These are phyloP conservation scores for Penaeus vannamei DNA, from an alignment of 1,140 invertebrate genomes.

Conservation along the genomic window DNA sequence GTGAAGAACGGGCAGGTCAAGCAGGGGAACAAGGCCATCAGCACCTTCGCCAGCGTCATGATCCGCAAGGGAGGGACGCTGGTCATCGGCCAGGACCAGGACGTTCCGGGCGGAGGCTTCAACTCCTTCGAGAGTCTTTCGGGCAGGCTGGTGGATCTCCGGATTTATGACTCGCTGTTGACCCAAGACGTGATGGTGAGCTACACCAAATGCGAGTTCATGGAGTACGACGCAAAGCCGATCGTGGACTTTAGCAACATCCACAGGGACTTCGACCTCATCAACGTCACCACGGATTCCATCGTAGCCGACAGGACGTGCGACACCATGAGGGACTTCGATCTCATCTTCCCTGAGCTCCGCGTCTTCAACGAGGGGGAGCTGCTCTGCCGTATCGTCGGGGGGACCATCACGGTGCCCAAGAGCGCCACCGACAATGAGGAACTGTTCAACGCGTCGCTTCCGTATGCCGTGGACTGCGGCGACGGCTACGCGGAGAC, in stretches of 20 bases:
- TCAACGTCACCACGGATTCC: not conserved
- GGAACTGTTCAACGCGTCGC: not conserved
- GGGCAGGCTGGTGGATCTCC: not conserved
- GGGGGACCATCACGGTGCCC: not conserved
- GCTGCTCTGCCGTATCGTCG: not conserved
- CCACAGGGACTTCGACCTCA: not conserved
- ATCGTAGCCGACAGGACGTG: not conserved
- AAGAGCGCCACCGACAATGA: not conserved
- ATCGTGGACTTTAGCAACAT: not conserved
- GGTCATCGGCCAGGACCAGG: constrained; percentile 26
- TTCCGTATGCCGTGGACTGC: not conserved
- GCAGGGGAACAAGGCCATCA: not conserved
- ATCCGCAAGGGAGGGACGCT: not conserved
- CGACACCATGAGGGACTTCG: not conserved
- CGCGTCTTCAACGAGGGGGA: not conserved
- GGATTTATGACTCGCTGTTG: constrained; percentile 14
- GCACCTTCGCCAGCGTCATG: not conserved
- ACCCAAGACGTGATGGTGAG: not conserved
- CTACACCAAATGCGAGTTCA: not conserved
- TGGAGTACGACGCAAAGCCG: not conserved
- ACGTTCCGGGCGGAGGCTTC: not conserved
- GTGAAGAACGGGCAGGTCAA: not conserved
- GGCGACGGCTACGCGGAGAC: constrained; percentile 23
- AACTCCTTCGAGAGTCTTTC: constrained; percentile 3
- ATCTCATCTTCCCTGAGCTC: constrained; percentile 26